These are phyloP conservation scores for Tyrannus savana DNA, from an alignment of 2,113 vertebrate genomes.

Conservation along the genomic window DNA sequence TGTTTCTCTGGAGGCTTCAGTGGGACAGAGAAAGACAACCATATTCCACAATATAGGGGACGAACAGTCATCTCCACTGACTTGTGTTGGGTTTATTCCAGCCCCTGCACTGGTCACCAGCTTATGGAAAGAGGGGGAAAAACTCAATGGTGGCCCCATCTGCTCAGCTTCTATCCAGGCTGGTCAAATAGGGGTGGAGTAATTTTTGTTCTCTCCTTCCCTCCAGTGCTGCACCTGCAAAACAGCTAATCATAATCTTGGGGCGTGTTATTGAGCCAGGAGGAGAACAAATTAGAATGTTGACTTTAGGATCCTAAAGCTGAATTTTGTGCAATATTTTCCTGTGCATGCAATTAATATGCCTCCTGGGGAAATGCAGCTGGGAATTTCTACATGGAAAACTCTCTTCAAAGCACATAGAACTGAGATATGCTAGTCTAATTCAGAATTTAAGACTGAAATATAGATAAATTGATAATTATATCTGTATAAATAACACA, in stretches of 20 bases:
- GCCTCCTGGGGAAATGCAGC: background rate
- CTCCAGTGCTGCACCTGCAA: background rate
- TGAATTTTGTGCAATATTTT: background rate
- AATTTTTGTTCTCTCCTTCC: background rate
- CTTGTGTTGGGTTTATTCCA: background rate
- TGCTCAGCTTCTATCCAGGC: background rate
- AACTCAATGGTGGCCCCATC: background rate
- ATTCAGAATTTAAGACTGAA: constrained; percentile 1
- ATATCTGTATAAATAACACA: background rate
- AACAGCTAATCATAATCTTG: background rate
- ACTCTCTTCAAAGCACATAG: background rate
- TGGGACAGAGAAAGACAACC: background rate
- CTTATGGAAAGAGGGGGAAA: background rate
- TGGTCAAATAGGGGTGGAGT: background rate
- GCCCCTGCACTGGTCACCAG: background rate
- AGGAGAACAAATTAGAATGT: background rate
- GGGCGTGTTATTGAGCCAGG: background rate
- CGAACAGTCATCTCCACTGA: background rate
- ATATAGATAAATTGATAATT: constrained; percentile 11
- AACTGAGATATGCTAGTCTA: background rate
- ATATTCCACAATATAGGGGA: rapidly evolving
- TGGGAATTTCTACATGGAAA: background rate
- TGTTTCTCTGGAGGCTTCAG: background rate
- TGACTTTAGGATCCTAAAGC: background rate
- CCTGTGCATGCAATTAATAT: background rate